A percentile compares a stretch with the other conserved stretches of the same genome.
phyloP scores from a whole-genome alignment of 2,888 invertebrate genomes.

The Rhagonycha lutea region DNA sequence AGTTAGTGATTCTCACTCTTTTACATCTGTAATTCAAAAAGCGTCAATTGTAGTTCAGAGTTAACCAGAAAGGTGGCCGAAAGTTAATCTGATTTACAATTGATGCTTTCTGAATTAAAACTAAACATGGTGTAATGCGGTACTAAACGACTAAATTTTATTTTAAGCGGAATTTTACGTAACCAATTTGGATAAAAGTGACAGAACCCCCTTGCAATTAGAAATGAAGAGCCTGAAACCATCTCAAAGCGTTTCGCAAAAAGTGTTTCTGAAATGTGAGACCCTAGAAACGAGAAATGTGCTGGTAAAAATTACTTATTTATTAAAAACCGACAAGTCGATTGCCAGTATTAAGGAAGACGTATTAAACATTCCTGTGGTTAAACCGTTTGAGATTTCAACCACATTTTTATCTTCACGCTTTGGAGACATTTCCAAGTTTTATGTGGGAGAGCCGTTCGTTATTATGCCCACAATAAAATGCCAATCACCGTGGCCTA shows the following conservation, averaged over 20 bases:
- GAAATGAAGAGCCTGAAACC: conserved; percentile 47
- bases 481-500: conserved; percentile 72
- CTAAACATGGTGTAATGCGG: too few species aligned
- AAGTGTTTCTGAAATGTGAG: conserved; percentile 66
- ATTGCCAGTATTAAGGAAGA: conserved; percentile 63
- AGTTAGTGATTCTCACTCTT: too few species aligned
- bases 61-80: too few species aligned
- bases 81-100: too few species aligned
- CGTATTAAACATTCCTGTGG: conserved; percentile 63
- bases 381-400: conserved; percentile 72
- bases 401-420: conserved; percentile 68
- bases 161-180: conserved; percentile 60
- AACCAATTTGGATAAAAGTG: conserved; percentile 55
- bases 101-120: too few species aligned
- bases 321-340: conserved; percentile 47
- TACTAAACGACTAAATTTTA: too few species aligned
- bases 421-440: conserved; percentile 67
- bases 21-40: too few species aligned
- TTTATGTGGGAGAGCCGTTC: conserved; percentile 70
- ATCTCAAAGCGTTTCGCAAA: conserved; percentile 42
- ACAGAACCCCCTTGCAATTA: conserved; percentile 57
- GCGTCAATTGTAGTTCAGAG: too few species aligned
- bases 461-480: conserved; percentile 71
- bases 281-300: conserved; percentile 65
- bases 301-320: conserved; percentile 60